Percentiles rank a stretch among this genome's conserved stretches.
Evolutionary conservation across 1,140 invertebrate species (phyloP).

Genomic region (Hycleus cichorii): DNA sequence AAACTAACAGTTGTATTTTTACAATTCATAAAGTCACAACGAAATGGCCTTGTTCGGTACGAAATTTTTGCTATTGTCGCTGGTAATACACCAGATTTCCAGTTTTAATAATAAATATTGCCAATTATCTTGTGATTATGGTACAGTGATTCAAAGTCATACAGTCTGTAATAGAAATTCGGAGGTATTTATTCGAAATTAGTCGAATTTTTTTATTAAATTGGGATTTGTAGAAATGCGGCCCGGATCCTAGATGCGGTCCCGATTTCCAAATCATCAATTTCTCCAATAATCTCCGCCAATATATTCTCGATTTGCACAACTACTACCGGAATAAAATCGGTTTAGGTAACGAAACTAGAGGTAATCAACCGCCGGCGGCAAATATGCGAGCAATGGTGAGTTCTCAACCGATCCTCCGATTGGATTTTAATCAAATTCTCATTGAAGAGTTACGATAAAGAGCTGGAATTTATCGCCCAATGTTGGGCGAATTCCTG

Average conservation of each 20-base stretch:
- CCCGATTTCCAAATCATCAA: constrained; percentile 27
- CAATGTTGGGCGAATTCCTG: constrained; percentile 50
- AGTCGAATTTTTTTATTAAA: not conserved
- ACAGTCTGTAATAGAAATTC: constrained; percentile 27
- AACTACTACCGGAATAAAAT: constrained; percentile 46
- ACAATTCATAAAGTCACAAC: not conserved
- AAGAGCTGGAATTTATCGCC: constrained; percentile 51
- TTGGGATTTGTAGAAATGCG: constrained; percentile 30
- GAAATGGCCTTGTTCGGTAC: not conserved
- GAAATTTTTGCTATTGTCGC: not conserved
- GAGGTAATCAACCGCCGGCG: constrained; percentile 45
- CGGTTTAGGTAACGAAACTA: constrained; percentile 42
- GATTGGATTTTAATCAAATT: not conserved
- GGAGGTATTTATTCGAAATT: constrained; percentile 11
- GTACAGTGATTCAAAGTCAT: constrained; percentile 18
- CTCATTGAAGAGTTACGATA: constrained; percentile 48
- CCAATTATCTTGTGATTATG: constrained; percentile 26
- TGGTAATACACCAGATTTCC: not conserved
- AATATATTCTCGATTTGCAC: constrained; percentile 38
- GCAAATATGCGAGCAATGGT: constrained; percentile 50
- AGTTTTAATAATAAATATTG: constrained; percentile 28
- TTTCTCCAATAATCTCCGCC: constrained; percentile 25
- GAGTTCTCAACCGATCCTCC: constrained; percentile 10
- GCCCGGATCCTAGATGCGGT: constrained; percentile 26
- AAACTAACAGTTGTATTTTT: not conserved